Base-by-base conservation (phyloP, 1,140 invertebrate species). In the Ooceraea biroi region DNA sequence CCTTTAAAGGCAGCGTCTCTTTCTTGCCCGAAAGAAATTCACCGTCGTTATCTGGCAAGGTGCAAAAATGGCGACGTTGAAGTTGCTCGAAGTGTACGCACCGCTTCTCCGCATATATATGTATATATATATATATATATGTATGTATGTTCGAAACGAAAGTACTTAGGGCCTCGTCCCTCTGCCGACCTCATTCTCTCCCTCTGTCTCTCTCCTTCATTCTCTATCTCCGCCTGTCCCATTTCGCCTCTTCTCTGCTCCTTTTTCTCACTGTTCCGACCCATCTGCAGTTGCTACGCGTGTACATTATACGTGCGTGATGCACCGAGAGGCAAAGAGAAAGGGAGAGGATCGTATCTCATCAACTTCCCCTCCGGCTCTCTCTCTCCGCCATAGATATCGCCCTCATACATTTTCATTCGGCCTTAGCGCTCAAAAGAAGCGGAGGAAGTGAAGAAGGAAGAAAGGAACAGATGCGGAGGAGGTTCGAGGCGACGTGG, bases 401-500 rank as follows among this genome's bases (percentile, higher is more conserved):
- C 87, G 72, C 14, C 46, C 76, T 90, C 88, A 90, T 90, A 89
- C 86, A 89, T 90, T 89, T 90, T 88, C 88, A 90, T 89, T 88
- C 84, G 83, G 83, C 63, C 69, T 89, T 90, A 83, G 77, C 66
- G 76, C 50, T 82, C 58, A 48, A 52, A 52, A 63, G 85, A 82
- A 48, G 50, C 76, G 58, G 17, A 72, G 50, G 27, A 66, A 27
- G 66, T 50, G 74, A 19, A 52, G 44, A 66, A 61, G 14, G 57
- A 58, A 74, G 22, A 69, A 60, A 69, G 27, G 17, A 61, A 17
- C 41, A 46, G 27, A 57, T 22, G 52, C 5, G 12, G 17, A 27
- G 44, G 55, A 86, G 60, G 46, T 55, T 71, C 17, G n/a, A 55
- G 44, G 55, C 27, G 74, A 66, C 52, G 41, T 17, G 19, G 27